Base-by-base conservation (phyloP, 2,888 invertebrate genomes). In the Enchytraeus crypticus region DNA sequence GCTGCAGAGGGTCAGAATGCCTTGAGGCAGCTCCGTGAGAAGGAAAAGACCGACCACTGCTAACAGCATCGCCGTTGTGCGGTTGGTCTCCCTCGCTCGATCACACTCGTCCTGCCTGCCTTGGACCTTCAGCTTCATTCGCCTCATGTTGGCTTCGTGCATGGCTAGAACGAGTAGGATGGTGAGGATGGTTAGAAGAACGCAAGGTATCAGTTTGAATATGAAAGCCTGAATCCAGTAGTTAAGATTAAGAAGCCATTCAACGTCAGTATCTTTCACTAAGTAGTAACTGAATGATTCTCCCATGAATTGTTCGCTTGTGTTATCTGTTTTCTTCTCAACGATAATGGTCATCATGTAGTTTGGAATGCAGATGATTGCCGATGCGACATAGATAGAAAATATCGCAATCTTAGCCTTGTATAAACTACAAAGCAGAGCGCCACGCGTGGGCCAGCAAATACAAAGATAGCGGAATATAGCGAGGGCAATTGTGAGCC, bases 191-290 rank as follows among this genome's bases (percentile, higher is more conserved):
- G 92, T 92, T 51, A 95, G 82, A 8, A 88, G 86, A 63, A 90
- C 83, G 76, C 93, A 91, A 2, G 95, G 95, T 65, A 93, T 86
- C 59, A 95, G 82, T 80, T 95, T 95, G 70, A 93, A 87, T 64
- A 93, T 86, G 18, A 92, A 89, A 77, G 92, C 88, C 79, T 93
- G 93, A 72, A 92, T 87, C 87, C 90, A 90, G 80, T 91, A 89
- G 74, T 90, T 92, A 64, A 88, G 83, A 21, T 38, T 59, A 53
- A 43, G 58, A 38, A 55, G 53, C 33, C 26, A 43, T 30, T 45
- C 32, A n/a, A n/a, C 51, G 5, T 26, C 23, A 23, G 49, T 32
- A 33, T 59, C 62, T 27, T 8, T 33, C 2, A 54, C 43, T n/a
- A 38, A 21, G 61, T 60, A 33, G 14, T 62, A 59, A 34, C 18